These are phyloP conservation scores for Daubentonia madagascariensis DNA, from an alignment of 2,113 vertebrate genomes.

Conservation along the genomic window DNA sequence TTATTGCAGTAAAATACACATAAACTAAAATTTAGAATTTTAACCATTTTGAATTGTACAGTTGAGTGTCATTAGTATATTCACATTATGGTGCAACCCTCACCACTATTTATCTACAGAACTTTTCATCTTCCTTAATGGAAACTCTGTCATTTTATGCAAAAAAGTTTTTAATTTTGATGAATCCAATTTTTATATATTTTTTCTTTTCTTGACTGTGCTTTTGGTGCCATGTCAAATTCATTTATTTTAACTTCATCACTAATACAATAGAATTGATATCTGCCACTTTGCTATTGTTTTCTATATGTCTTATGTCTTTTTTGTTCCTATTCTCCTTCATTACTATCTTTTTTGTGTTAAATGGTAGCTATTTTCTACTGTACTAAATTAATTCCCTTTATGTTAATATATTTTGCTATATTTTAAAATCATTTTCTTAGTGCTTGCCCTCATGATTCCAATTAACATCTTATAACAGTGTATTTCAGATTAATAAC, in stretches of 20 bases:
- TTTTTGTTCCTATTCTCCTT: not conserved
- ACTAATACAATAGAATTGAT: not conserved
- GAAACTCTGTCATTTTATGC: not conserved
- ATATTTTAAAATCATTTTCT: not conserved
- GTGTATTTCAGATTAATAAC: not conserved
- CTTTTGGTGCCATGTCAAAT: not conserved
- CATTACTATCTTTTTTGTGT: not conserved
- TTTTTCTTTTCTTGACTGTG: not conserved
- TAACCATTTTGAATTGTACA: not conserved
- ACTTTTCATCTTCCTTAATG: not conserved
- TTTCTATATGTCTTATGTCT: not conserved
- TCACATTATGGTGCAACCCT: not conserved
- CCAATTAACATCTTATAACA: not conserved
- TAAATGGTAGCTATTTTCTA: not conserved
- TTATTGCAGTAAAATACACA: not conserved
- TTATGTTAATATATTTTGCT: not conserved
- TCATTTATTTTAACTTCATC: not conserved
- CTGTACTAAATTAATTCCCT: not conserved
- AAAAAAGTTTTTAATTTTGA: not conserved
- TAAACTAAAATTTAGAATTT: not conserved
- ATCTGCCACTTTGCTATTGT: not conserved
- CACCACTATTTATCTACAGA: not conserved
- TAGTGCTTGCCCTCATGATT: not conserved
- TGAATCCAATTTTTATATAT: not conserved
- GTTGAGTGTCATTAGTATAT: not conserved